phyloP scores from a whole-genome alignment of 2,113 vertebrate species.

The Pleuronectes platessa region DNA sequence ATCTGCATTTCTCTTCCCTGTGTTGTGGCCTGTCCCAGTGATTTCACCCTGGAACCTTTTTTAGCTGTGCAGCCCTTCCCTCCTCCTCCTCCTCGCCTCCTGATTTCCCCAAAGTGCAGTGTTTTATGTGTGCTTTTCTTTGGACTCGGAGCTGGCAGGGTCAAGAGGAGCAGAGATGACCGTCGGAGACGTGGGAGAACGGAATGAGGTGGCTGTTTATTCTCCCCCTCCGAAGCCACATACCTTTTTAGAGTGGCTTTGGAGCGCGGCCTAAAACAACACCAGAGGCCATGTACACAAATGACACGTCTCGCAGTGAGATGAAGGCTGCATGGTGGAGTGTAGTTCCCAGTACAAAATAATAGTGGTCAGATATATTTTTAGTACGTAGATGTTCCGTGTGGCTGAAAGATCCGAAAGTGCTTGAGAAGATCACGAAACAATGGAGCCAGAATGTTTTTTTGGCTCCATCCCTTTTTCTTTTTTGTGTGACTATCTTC shows the following conservation, averaged over 20 bases:
- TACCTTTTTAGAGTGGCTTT: conserved; percentile 80
- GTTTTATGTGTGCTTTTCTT: conserved; percentile 74
- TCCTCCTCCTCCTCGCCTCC: conserved; percentile 41
- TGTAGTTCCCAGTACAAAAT: conserved; percentile 52
- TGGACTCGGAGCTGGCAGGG: conserved; percentile 59
- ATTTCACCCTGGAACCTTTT: conserved; percentile 53
- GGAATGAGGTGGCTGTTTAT: conserved; percentile 80
- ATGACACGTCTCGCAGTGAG: conserved; percentile 57
- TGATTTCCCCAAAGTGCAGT: conserved; percentile 76
- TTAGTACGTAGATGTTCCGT: conserved; percentile 10
- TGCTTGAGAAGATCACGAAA: conserved; percentile 23
- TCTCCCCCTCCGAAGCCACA: conserved; percentile 71
- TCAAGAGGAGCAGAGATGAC: conserved; percentile 68
- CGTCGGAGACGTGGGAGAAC: conserved; percentile 72
- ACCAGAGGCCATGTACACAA: conserved; percentile 71
- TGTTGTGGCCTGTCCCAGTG: conserved; percentile 30
- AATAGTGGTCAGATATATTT: conserved; percentile 21
- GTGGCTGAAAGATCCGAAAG: conserved; percentile 22
- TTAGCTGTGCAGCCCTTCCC: conserved; percentile 25
- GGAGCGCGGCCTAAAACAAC: conserved; percentile 77
- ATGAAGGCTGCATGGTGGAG: conserved; percentile 35
- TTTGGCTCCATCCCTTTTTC: conserved; percentile 18
- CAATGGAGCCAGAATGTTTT: conserved; percentile 20
- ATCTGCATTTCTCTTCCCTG: conserved; percentile 32
- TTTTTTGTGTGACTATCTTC: conserved; percentile 19